Evolutionary conservation across 2,888 invertebrate genomes (phyloP), one percentile per base, ranked within the genome.

Genomic region (Anticlea derivata): DNA sequence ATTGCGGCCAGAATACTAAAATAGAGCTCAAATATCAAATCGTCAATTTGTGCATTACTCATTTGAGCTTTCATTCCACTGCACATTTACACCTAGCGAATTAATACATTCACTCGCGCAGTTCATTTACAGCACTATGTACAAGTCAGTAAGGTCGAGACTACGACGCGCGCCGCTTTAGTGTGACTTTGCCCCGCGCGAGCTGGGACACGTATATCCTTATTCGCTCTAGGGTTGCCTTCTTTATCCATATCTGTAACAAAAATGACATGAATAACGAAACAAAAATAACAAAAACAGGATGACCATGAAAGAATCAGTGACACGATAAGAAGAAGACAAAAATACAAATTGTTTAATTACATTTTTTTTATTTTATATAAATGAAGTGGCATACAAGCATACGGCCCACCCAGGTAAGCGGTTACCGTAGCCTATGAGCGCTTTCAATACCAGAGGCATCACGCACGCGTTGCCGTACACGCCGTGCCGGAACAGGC

Each of bases 211-310:
- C 93, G 76, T 94, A 96, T 75, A 98, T 96, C 78, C 96, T 92
- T 11, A 97, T 93, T 84, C 97, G 96, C 58, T 94, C 94, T 20
- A 84, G 63, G 58, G 86, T 90, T 0, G 94, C 92, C 80, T 97
- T 97, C 75, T 97, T 96, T 35, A 98, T 96, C 95, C 96, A 97
- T 73, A 98, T 94, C 96, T 97, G 85, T 1, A 93, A 70, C 37
- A 55, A 63, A n/a, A 5, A 24, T 20, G 7, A 8, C 23, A 31
- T 3, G 2, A 3, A 3, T 17, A 17, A 4, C 2, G 17, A 2
- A 17, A 3, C n/a, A n/a, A n/a, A n/a, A n/a, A n/a, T n/a, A n/a
- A n/a, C n/a, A n/a, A n/a, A n/a, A n/a, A n/a, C n/a, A n/a, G n/a
- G n/a, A n/a, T n/a, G n/a, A n/a, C n/a, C n/a, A n/a, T n/a, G n/a